A percentile compares a stretch with the other conserved stretches of the same genome.
phyloP scores from a whole-genome alignment of 2,888 invertebrate genomes.

The Myathropa florea region DNA sequence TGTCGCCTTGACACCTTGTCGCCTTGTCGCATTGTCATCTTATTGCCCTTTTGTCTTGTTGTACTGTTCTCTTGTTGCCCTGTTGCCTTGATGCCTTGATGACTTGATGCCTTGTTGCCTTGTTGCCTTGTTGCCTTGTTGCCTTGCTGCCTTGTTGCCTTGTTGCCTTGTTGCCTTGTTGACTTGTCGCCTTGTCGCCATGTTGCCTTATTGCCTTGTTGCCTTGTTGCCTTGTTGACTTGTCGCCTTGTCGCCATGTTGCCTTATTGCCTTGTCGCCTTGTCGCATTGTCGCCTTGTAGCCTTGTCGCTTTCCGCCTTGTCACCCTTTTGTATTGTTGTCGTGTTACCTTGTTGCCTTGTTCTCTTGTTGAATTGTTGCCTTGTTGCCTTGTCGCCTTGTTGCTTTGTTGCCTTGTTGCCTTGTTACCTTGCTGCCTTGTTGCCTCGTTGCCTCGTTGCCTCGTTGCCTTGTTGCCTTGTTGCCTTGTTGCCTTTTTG shows the following conservation, averaged over 20 bases:
- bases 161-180: not conserved
- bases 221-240: not conserved
- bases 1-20: not conserved
- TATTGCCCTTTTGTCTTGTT: not conserved
- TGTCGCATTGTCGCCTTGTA: not conserved
- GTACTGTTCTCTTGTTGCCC: not conserved
- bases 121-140: not conserved
- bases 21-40: too few species aligned
- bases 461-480: not conserved
- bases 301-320: not conserved
- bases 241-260: too few species aligned
- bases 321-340: not conserved
- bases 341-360: not conserved
- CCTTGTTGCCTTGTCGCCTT: not conserved
- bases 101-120: not conserved
- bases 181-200: not conserved
- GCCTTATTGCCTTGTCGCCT: too few species aligned
- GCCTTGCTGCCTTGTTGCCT: not conserved
- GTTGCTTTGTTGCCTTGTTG: not conserved
- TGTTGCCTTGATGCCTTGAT: not conserved
- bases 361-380: not conserved
- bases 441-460: not conserved
- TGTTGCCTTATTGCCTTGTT: not conserved
- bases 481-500: not conserved
- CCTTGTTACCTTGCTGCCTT: not conserved